phyloP scores from a whole-genome alignment of 2,113 vertebrate species.

The Deroptyus accipitrinus region DNA sequence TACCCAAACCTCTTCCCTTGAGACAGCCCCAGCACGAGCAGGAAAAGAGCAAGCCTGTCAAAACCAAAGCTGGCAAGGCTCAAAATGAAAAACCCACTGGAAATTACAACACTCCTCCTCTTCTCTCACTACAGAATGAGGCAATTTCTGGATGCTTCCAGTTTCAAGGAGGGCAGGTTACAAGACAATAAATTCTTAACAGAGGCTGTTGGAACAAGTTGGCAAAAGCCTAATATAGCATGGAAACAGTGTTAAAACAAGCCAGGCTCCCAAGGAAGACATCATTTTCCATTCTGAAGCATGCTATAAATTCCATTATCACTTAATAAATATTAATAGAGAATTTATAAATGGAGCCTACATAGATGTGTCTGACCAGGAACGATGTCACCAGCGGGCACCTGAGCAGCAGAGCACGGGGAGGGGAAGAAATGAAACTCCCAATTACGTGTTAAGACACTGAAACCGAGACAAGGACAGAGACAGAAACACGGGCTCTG shows the following conservation, averaged over 20 bases:
- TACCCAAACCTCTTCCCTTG: background rate
- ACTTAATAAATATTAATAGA: conserved; percentile 73
- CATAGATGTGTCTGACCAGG: conserved; percentile 21
- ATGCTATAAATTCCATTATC: conserved; percentile 63
- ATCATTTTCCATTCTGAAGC: conserved; percentile 53
- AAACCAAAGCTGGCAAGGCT: conserved; percentile 23
- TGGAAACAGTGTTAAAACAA: conserved; percentile 53
- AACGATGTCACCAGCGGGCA: conserved; percentile 19
- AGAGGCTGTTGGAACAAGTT: conserved; percentile 7
- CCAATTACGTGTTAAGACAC: background rate
- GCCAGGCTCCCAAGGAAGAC: conserved; percentile 8
- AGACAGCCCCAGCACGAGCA: background rate
- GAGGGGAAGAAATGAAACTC: conserved; percentile 25
- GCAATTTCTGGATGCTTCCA: conserved; percentile 50
- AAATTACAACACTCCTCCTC: background rate
- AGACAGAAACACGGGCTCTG: background rate
- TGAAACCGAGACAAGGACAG: background rate
- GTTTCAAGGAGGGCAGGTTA: conserved; percentile 47
- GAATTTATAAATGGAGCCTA: conserved; percentile 58
- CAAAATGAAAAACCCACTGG: background rate
- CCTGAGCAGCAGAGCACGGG: background rate
- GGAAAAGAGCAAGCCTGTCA: background rate
- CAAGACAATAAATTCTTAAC: conserved; percentile 37
- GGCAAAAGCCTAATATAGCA: conserved; percentile 46
- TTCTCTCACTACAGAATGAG: background rate